phyloP scores from a whole-genome alignment of 2,797 vertebrate genomes.

The Sebastes itinus region DNA sequence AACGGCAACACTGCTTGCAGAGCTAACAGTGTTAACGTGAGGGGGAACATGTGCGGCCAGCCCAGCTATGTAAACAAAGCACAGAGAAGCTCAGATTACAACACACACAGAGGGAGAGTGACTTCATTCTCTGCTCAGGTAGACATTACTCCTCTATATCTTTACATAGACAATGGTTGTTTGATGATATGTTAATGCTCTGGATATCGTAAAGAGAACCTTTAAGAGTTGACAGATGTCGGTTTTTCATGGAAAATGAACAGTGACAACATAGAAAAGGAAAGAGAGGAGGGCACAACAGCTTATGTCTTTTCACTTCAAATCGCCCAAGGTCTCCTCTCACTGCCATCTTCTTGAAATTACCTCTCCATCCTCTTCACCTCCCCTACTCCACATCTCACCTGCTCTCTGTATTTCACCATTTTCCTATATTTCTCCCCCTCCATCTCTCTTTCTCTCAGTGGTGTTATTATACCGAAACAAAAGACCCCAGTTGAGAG shows the following conservation, averaged over 20 bases:
- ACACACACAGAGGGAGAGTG: too few relatives aligned
- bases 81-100: too few relatives aligned
- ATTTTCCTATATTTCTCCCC: background rate
- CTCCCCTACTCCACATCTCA: background rate
- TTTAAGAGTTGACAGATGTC: background rate
- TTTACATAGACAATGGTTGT: too few relatives aligned
- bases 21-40: too few relatives aligned
- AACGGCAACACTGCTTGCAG: fast-evolving
- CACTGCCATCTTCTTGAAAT: slow-evolving; percentile 36
- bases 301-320: slow-evolving; percentile 4
- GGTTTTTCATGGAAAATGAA: background rate
- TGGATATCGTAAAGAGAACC: fast-evolving
- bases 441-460: background rate
- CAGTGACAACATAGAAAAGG: background rate
- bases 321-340: slow-evolving; percentile 9
- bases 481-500: slow-evolving; percentile 1
- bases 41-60: too few relatives aligned
- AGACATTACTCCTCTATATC: too few relatives aligned
- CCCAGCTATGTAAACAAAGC: too few relatives aligned
- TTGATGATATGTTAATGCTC: too few relatives aligned
- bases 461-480: slow-evolving; percentile 17
- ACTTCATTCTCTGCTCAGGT: too few relatives aligned
- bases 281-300: background rate
- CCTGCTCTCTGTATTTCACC: background rate
- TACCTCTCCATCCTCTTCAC: slow-evolving; percentile 23